Evolutionary conservation across 2,113 vertebrate genomes (phyloP), one percentile per base, ranked within the genome.

Genomic region (Paralichthys olivaceus): DNA sequence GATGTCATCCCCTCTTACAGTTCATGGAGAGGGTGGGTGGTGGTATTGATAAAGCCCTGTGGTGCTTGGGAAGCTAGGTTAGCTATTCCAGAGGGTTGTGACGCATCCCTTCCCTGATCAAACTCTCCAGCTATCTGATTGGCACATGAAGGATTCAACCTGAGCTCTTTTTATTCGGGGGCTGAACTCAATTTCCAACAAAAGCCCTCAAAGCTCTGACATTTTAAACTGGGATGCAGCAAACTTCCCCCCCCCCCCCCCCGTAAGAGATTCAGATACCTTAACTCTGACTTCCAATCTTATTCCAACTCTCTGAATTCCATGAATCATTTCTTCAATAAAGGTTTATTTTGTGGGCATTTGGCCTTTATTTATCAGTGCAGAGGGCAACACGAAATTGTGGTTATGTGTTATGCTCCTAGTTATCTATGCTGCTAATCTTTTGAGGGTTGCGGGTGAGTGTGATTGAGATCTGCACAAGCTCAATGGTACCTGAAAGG

Each of bases 1-100:
- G 37, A 86, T 84, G 87, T 83, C 79, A 83, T 43, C 60, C 56
- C 20, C 20, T 81, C 49, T 84, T 72, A 72, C 13, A 40, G 54
- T 87, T 83, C 64, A 79, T 66, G 43, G 34, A 56, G 66, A 81
- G 20, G 49, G 19, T 49, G 15, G 53, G 43, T 19, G 32, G 66
- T 71, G 19, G 40, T 11, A 45, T 53, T 79, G 62, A 83, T 77
- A 81, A 72, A 60, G 13, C 47, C 71, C 15, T 22, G 59, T 51
- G 71, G 60, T 5, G 32, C 23, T 57, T 4, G 15, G 40, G 19
- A 23, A 61, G 43, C 29, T 23, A 34, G 45, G 49, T 53, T 76
- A 45, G 49, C 14, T 15, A 59, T 77, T 79, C 54, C 22, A 69
- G 71, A 75, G 0, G 17, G 43, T 82, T 59, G 54, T 65, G 55